Evolutionary conservation across 2,888 invertebrate species (phyloP).

Genomic region (Lutraria lutraria): DNA sequence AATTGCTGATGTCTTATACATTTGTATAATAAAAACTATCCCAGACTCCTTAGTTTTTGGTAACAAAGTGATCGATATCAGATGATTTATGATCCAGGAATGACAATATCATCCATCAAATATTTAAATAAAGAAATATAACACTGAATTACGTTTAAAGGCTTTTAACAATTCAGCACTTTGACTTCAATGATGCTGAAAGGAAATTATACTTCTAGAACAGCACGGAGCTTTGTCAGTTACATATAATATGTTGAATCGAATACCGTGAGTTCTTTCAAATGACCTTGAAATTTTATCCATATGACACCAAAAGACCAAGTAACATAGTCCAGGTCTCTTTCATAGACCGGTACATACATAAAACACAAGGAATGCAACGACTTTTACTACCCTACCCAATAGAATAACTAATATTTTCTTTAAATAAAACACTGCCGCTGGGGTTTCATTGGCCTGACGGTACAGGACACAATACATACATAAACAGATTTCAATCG

Average conservation of each 20-base stretch:
- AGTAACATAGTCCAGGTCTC: not conserved
- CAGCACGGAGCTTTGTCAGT: not conserved
- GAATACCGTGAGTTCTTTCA: not conserved
- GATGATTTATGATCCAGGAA: not conserved
- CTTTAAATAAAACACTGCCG: no score
- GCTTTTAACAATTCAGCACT: conserved; percentile 21
- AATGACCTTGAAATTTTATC: not conserved
- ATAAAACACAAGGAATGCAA: no score
- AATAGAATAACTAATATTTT: no score
- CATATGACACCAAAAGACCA: not conserved
- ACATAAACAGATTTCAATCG: no score
- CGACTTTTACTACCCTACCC: no score
- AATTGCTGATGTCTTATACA: not conserved
- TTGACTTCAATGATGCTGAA: not conserved
- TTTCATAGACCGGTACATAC: no score
- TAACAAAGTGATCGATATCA: not conserved
- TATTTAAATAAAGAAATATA: conserved; percentile 14
- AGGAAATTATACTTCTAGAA: not conserved
- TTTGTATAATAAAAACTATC: not conserved
- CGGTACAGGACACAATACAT: no score
- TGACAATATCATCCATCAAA: conserved; percentile 13
- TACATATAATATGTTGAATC: not conserved
- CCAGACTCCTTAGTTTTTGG: not conserved
- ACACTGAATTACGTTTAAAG: not conserved
- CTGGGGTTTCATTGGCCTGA: no score